Percentiles rank a stretch among this genome's conserved stretches.
Evolutionary conservation across 64 coral and sea anemone species (phyloP).

Genomic region (Pachyseris speciosa): DNA sequence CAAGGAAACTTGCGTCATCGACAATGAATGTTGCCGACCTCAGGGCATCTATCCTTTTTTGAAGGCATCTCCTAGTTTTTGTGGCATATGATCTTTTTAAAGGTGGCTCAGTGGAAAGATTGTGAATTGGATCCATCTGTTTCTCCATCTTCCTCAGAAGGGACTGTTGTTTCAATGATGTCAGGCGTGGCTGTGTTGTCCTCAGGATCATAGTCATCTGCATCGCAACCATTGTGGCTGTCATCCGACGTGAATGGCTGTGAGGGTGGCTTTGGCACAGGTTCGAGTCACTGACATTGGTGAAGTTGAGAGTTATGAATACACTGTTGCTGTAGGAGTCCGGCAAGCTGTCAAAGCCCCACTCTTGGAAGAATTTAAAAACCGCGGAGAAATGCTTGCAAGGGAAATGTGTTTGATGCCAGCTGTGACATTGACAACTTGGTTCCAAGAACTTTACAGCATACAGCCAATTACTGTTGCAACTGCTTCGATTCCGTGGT

Average conservation of each 20-base stretch:
- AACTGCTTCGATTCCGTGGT: slow-evolving; percentile 72
- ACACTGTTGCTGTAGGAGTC: slow-evolving; percentile 45
- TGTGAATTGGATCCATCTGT: background rate
- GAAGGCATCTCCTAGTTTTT: slow-evolving; percentile 1
- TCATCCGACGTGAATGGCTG: background rate
- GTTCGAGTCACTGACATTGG: background rate
- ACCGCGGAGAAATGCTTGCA: slow-evolving; percentile 47
- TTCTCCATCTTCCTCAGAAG: background rate
- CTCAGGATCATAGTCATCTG: background rate
- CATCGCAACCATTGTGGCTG: background rate
- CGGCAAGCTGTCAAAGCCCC: slow-evolving; percentile 32
- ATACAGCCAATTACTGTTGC: background rate
- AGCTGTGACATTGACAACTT: slow-evolving; percentile 42
- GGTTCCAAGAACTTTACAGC: slow-evolving; percentile 31
- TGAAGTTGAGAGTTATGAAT: background rate
- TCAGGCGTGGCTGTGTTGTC: background rate
- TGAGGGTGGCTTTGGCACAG: background rate
- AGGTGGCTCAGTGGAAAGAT: background rate
- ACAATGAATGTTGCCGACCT: slow-evolving; percentile 14
- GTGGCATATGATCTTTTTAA: background rate
- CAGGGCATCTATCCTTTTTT: background rate
- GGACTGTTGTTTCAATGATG: background rate
- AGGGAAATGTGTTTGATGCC: slow-evolving; percentile 36
- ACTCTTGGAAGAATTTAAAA: slow-evolving; percentile 53
- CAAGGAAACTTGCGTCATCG: slow-evolving; percentile 13